Base-by-base conservation (phyloP, 2,888 invertebrate species). In the Lycocerus yunnanus region DNA sequence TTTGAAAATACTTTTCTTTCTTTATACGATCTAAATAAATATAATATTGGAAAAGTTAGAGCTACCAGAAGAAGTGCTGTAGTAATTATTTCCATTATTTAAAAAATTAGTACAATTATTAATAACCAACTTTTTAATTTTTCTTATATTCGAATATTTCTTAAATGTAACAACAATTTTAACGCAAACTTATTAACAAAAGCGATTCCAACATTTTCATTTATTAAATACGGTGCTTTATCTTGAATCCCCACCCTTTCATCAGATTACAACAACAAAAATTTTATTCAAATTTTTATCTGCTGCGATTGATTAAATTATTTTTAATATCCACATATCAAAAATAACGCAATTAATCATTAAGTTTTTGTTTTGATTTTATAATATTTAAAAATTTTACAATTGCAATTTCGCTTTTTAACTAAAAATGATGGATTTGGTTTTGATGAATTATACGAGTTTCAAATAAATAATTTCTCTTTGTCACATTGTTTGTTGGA, bases 71-170 rank as follows among this genome's bases (percentile, higher is more conserved):
- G 61, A 15, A 77, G 71, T 21, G 66, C 65, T 16, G 69, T 59
- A 4, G 75, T 73, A 16, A 77, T 20, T 2, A 67, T 10, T 24
- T 77, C 77, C 77, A 77, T 77, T n/a, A n/a, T 61, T 67, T 68
- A n/a, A 66, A 21, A 20, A 18, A 16, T 16, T 14, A 15, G 1
- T 43, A n/a, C 43, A 5, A 21, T 8, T 21, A n/a, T 6, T n/a
- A 43, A 43, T 6, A 43, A n/a, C 8, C 1, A 43, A 43, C 43
- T 43, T n/a, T 43, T n/a, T 6, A 8, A 43, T 15, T 9, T 14
- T 61, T 13, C 2, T 10, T 61, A 9, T 15, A 15, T 1, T 16
- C 13, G 6, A 10, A n/a, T 1, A 15, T 10, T n/a, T 61, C 8
- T 61, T 15, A 8, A 61, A 15, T 15, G 61, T n/a, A 6, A 10